Percentiles rank a stretch among this genome's conserved stretches.
phyloP scores from a whole-genome alignment of 2,797 vertebrate species.

The Enteromius trimaculatus region DNA sequence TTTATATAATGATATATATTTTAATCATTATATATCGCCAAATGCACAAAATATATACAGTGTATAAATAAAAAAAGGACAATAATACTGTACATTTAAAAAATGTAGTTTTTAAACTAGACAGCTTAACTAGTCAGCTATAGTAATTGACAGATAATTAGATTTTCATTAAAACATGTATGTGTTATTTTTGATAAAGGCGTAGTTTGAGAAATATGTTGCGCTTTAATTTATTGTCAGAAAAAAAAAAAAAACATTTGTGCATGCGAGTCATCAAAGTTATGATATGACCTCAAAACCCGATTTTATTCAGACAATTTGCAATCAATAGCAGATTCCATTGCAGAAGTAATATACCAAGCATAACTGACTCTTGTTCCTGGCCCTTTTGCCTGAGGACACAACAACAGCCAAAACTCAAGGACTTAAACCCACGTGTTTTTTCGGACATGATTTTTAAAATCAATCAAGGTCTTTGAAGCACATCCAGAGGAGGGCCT shows the following conservation, averaged over 20 bases:
- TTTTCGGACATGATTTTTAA: constrained; percentile 67
- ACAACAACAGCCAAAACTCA: constrained; percentile 60
- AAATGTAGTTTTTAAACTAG: background rate
- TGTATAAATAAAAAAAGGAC: background rate
- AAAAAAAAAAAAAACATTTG: background rate
- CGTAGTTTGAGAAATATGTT: background rate
- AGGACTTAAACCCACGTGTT: constrained; percentile 64
- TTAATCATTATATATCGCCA: background rate
- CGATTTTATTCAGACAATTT: background rate
- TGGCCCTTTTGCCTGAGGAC: constrained; percentile 20
- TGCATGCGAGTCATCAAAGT: background rate
- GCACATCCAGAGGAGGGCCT: constrained; percentile 55
- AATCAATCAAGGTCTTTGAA: constrained; percentile 58
- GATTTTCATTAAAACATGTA: background rate
- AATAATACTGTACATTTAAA: background rate
- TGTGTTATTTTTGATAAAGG: background rate
- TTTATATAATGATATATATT: background rate
- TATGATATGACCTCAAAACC: background rate
- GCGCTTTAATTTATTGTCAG: background rate
- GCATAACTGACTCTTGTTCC: constrained; percentile 18
- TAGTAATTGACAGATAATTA: background rate
- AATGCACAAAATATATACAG: background rate
- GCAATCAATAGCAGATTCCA: constrained; percentile 26
- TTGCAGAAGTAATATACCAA: constrained; percentile 8
- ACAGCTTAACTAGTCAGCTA: background rate